Conservation (phyloP, 2,888 invertebrate species). For the Mimachlamys varia region DNA sequence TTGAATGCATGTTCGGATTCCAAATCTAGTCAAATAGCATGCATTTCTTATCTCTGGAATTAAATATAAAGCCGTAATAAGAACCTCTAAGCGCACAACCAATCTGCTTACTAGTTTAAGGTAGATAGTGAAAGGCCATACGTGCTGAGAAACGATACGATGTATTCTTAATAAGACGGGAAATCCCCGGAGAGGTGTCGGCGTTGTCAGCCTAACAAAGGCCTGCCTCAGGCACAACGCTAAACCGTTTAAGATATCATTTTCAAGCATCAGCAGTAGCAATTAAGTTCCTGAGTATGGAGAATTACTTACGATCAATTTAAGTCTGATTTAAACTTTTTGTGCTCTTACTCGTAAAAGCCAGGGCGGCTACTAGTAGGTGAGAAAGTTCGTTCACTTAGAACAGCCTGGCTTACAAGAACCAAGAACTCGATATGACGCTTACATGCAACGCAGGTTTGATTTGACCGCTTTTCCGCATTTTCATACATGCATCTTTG, state of each 20-base stretch:
- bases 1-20: neutral
- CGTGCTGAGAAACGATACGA: neutral
- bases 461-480: no score
- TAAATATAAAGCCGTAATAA: neutral
- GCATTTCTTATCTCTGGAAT: neutral
- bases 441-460: no score
- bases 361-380: neutral
- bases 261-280: neutral
- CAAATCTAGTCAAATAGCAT: neutral
- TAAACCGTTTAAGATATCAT: slow-evolving; percentile 27
- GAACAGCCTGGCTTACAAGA: neutral
- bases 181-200: neutral
- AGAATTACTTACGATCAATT: slow-evolving; percentile 8
- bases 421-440: no score
- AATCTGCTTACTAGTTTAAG: neutral
- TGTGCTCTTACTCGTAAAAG: neutral
- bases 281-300: neutral
- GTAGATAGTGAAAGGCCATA: neutral
- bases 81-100: neutral
- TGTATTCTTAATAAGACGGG: neutral
- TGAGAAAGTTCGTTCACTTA: neutral
- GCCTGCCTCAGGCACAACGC: neutral
- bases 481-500: no score
- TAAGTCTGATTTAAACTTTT: neutral
- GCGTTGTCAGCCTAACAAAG: neutral